phyloP scores from a whole-genome alignment of 2,888 invertebrate genomes.

The Andrena minutula region DNA sequence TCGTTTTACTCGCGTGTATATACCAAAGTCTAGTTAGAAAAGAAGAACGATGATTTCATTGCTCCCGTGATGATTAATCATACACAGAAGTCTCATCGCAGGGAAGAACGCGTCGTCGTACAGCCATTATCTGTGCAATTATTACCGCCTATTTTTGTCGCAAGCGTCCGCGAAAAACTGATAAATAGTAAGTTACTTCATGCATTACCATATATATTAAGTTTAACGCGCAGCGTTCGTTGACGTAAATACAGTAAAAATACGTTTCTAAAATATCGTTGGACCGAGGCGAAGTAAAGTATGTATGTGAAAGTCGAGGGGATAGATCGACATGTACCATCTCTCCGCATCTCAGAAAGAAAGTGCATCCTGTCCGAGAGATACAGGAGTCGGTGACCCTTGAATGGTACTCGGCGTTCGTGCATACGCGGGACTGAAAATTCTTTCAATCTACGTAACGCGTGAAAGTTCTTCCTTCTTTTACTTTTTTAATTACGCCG shows the following conservation, averaged over 20 bases:
- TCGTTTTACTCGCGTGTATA: not conserved
- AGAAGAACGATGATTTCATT: conserved; percentile 44
- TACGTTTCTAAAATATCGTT: not conserved
- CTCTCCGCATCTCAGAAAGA: conserved; percentile 28
- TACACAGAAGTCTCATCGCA: not conserved
- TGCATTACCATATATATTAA: too few species aligned
- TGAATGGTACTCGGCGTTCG: not conserved
- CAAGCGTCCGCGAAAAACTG: not conserved
- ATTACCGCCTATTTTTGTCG: not conserved
- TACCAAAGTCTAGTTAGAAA: not conserved
- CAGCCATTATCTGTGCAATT: not conserved
- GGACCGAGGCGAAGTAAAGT: not conserved
- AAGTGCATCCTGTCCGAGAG: conserved; percentile 26
- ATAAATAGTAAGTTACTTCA: not conserved
- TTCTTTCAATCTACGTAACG: not conserved
- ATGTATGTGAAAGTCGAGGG: conserved; percentile 40
- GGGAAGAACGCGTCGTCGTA: not conserved
- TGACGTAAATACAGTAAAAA: not conserved
- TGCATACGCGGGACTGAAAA: not conserved
- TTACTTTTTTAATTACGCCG: not conserved
- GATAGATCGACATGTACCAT: conserved; percentile 5
- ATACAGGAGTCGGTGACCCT: conserved; percentile 39
- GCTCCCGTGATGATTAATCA: conserved; percentile 7
- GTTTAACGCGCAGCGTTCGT: not conserved
- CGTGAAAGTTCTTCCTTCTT: not conserved